A percentile compares a stretch with the other conserved stretches of the same genome.
These are phyloP conservation scores for Hippopotamyrus pictus DNA, from an alignment of 2,797 vertebrate species.

Conservation along the genomic window DNA sequence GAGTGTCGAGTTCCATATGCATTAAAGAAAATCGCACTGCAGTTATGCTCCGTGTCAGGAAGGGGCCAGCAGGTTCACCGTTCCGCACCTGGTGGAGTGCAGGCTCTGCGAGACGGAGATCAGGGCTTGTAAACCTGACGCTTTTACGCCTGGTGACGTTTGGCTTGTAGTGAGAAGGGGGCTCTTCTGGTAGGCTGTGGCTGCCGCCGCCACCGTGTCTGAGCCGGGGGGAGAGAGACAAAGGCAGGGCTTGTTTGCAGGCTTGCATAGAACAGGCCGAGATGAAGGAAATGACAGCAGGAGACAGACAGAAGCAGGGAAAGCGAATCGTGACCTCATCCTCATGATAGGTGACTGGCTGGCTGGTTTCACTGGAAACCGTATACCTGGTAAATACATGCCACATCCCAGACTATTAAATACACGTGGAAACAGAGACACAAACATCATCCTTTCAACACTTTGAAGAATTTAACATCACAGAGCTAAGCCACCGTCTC, in stretches of 20 bases:
- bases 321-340: background rate
- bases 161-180: background rate
- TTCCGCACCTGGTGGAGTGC: background rate
- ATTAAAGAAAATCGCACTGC: background rate
- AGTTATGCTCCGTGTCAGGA: background rate
- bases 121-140: background rate
- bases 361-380: background rate
- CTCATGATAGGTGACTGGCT: background rate
- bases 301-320: background rate
- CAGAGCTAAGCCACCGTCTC: background rate
- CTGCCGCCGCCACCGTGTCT: background rate
- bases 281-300: background rate
- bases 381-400: background rate
- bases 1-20: background rate
- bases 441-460: background rate
- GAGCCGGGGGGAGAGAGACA: background rate
- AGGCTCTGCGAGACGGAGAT: background rate
- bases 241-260: background rate
- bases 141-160: background rate
- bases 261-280: background rate
- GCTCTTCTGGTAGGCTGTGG: background rate
- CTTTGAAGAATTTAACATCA: slow-evolving; percentile 7
- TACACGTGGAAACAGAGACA: background rate
- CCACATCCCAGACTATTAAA: background rate
- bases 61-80: background rate